Percentiles rank a stretch among this genome's conserved stretches.
Evolutionary conservation across 1,140 invertebrate genomes (phyloP).

Genomic region (Drosophila ironensis): DNA sequence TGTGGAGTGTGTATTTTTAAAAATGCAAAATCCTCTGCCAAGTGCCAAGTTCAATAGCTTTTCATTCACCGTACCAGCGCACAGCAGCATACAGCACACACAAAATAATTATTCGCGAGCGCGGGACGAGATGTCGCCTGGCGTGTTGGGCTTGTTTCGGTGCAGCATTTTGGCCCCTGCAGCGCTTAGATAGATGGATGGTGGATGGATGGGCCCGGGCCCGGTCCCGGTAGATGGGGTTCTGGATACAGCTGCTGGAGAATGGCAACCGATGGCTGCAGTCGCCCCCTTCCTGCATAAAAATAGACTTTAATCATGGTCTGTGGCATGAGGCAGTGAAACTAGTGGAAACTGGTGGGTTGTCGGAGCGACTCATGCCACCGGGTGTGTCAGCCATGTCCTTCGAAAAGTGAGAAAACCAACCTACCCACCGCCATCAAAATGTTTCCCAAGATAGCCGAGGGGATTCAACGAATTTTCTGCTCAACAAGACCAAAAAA

Average conservation of each 20-base stretch:
- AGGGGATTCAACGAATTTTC: no score
- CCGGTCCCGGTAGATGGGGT: not conserved
- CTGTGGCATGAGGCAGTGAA: no score
- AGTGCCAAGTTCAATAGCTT: slow-evolving; percentile 77
- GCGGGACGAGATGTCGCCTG: slow-evolving; percentile 61
- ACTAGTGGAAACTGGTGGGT: slow-evolving; percentile 6
- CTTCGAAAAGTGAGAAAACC: not conserved
- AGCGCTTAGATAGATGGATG: slow-evolving; percentile 31
- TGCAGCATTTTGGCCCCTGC: slow-evolving; percentile 61
- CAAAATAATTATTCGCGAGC: slow-evolving; percentile 59
- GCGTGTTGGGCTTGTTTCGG: slow-evolving; percentile 10
- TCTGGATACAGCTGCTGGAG: not conserved
- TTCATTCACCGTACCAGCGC: slow-evolving; percentile 31
- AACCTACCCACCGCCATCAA: no score
- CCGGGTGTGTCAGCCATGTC: slow-evolving; percentile 35
- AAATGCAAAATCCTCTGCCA: slow-evolving; percentile 54
- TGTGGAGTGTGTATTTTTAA: slow-evolving; percentile 58
- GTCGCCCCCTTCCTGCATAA: slow-evolving; percentile 19
- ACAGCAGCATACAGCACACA: slow-evolving; percentile 37
- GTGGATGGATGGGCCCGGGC: not conserved
- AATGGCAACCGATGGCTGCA: not conserved
- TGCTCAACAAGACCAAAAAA: not conserved
- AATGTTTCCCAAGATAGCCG: slow-evolving; percentile 22
- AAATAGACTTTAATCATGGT: slow-evolving; percentile 65
- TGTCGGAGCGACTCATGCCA: slow-evolving; percentile 5